Conservation (phyloP, 2,888 invertebrate genomes). For the Lasioglossum morio region DNA sequence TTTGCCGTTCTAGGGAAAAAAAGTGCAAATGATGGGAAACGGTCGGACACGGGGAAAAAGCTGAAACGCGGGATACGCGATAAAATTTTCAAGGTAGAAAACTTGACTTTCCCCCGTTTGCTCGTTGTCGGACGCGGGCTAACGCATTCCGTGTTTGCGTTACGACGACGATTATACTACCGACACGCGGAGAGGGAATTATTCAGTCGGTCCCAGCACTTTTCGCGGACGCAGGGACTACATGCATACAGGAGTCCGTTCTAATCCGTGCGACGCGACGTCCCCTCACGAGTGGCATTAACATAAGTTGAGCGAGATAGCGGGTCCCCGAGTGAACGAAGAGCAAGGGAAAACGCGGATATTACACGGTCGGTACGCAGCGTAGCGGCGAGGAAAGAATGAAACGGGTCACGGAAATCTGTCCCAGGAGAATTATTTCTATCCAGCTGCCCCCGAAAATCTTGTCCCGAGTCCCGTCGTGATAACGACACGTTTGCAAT, state of each 20-base stretch:
- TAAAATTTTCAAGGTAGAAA: not conserved
- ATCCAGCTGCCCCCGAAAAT: slow-evolving; percentile 55
- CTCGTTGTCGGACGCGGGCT: not conserved
- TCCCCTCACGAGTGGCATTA: slow-evolving; percentile 61
- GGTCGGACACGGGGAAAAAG: not conserved
- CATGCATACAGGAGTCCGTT: slow-evolving; percentile 26
- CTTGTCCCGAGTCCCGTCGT: slow-evolving; percentile 32
- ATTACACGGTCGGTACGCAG: slow-evolving; percentile 38
- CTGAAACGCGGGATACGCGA: not conserved
- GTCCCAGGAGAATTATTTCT: slow-evolving; percentile 69
- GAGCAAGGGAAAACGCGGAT: slow-evolving; percentile 34
- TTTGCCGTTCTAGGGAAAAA: not conserved
- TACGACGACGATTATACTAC: not conserved
- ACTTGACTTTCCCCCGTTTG: not conserved
- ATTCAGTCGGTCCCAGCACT: slow-evolving; percentile 1
- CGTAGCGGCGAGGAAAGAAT: slow-evolving; percentile 57
- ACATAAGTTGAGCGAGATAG: slow-evolving; percentile 68
- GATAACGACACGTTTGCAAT: slow-evolving; percentile 72
- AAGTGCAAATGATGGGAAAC: not conserved
- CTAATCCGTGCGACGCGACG: slow-evolving; percentile 55
- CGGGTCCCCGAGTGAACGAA: slow-evolving; percentile 28
- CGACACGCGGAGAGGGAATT: not conserved
- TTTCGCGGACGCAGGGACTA: not conserved
- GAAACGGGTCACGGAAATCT: slow-evolving; percentile 68
- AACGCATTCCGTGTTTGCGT: not conserved